A percentile compares a stretch with the other conserved stretches of the same genome.
Conservation (phyloP, 2,797 vertebrate species). For the Leptoclinus maculatus region DNA sequence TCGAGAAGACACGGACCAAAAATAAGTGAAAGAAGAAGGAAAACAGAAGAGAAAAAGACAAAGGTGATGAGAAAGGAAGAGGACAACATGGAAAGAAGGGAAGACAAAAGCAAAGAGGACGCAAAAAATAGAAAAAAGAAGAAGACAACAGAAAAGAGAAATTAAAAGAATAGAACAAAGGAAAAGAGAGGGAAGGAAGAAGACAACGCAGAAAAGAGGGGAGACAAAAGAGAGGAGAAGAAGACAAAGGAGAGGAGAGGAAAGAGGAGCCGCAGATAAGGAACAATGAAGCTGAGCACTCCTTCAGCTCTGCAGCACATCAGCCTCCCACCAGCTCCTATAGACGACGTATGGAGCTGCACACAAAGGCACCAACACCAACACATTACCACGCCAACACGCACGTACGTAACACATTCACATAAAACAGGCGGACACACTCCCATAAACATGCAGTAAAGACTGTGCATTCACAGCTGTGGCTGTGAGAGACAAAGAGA, state of each 20-base stretch:
- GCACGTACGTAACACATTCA: not conserved
- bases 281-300: constrained; percentile 40
- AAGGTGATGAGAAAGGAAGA: not conserved
- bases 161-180: not conserved
- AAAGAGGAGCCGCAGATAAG: not conserved
- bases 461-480: not conserved
- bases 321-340: constrained; percentile 41
- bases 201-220: not conserved
- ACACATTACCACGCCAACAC: not conserved
- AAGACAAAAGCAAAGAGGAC: not conserved
- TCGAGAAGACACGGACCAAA: not conserved
- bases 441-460: constrained; percentile 10
- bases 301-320: constrained; percentile 35
- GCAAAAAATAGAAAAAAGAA: not conserved
- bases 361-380: constrained; percentile 24
- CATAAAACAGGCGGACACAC: constrained; percentile 3
- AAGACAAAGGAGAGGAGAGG: not conserved
- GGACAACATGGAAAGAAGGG: not conserved
- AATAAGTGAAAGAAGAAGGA: not conserved
- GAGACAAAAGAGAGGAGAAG: not conserved
- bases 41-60: not conserved
- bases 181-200: not conserved
- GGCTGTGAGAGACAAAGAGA: constrained; percentile 19
- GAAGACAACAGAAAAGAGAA: not conserved
- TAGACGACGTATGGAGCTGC: constrained; percentile 40